These are phyloP conservation scores for Balanococcus diminutus DNA, from an alignment of 2,888 invertebrate genomes.

Conservation along the genomic window DNA sequence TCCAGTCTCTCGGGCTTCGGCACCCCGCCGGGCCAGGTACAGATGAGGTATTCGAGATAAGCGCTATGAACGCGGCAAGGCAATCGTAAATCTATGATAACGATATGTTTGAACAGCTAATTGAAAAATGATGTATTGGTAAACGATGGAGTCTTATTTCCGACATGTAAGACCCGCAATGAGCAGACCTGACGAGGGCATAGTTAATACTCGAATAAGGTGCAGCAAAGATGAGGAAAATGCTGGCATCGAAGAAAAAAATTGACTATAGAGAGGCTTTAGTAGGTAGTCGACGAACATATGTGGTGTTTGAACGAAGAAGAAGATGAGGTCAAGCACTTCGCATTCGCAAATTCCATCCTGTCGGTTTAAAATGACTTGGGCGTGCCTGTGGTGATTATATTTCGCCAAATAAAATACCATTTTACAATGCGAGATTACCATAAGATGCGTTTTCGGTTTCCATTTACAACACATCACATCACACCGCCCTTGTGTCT, in stretches of 20 bases:
- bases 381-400: slow-evolving; percentile 24
- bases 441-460: slow-evolving; percentile 3
- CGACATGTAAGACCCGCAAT: background rate
- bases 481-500: background rate
- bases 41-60: background rate
- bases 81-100: background rate
- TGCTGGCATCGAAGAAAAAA: background rate
- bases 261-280: background rate
- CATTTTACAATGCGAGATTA: slow-evolving; percentile 17
- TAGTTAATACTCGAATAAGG: too few relatives aligned
- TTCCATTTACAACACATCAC: background rate
- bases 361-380: slow-evolving; percentile 1
- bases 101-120: slow-evolving; percentile 27
- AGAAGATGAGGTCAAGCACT: slow-evolving; percentile 37
- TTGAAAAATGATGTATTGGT: slow-evolving; percentile 36
- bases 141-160: background rate
- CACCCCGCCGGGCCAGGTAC: background rate
- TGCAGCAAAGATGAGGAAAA: background rate
- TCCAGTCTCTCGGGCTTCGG: background rate
- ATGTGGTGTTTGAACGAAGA: background rate
- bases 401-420: slow-evolving; percentile 8
- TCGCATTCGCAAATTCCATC: slow-evolving; percentile 33
- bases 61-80: background rate
- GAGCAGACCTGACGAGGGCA: background rate
- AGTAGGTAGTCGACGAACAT: background rate